Evolutionary conservation across 2,888 invertebrate species (phyloP), one percentile per base, ranked within the genome.

Genomic region (Ametastegia equiseti): DNA sequence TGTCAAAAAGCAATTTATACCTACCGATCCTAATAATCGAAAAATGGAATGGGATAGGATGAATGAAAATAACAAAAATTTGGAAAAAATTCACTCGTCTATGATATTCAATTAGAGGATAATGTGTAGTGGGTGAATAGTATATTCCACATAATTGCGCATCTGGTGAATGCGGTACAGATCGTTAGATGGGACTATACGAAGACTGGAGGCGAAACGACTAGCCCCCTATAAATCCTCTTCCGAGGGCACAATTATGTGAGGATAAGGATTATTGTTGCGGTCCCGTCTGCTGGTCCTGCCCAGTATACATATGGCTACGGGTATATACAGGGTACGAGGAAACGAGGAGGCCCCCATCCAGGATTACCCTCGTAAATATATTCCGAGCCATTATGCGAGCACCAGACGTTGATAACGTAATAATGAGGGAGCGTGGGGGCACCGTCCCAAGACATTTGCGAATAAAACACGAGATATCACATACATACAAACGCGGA

Each of bases 191-290:
- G 89, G 88, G 86, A 86, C n/a, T n/a, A n/a, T n/a, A 87, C 86
- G 85, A 80, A 67, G 81, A 84, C 82, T 83, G 60, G 71, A 77
- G 86, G 83, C 84, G 86, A 80, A 47, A 50, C 42, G 42, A 45
- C 84, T 82, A 82, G 84, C 86, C 87, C 88, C 87, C 90, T 89
- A 91, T 91, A 91, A 91, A 91, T 91, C 88, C 89, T 90, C 87
- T 86, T 87, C 87, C 15, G 45, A 30, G 88, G 89, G 90, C 89
- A 90, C 91, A 91, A 91, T 91, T 90, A 91, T 90, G 88, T 87
- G 88, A 86, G 89, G 88, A 88, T 89, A 87, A 88, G 89, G 90
- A 90, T 91, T 91, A 91, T 90, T 91, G 90, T 90, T 90, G 86
- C 85, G 83, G 85, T 81, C 78, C 47, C 84, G 73, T 77, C n/a